Conservation (phyloP, 35 echinoderm and acorn worm genomes). For the Heliocidaris tuberculata region DNA sequence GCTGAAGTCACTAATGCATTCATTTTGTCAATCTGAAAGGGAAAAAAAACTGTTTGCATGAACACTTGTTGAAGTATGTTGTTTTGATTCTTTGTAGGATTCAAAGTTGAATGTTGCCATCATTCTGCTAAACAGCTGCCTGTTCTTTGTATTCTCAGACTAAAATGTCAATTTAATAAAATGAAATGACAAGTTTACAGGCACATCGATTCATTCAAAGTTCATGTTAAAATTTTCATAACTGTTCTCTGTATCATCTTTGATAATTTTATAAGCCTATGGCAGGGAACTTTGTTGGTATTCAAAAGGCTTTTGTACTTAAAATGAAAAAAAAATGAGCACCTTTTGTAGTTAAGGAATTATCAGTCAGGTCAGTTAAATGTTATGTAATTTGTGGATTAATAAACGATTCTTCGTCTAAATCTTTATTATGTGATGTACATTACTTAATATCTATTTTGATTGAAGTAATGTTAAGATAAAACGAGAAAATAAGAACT, state of each 20-base stretch:
- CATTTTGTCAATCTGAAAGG: too few species aligned
- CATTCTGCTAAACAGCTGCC: background rate
- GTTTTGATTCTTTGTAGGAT: background rate
- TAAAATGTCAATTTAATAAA: background rate
- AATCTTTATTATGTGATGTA: too few species aligned
- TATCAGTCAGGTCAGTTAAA: too few species aligned
- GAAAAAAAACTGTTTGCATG: too few species aligned
- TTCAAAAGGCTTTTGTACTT: background rate
- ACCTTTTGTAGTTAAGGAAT: too few species aligned
- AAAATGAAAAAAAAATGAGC: background rate
- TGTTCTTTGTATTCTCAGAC: background rate
- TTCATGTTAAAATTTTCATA: background rate
- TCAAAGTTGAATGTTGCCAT: background rate
- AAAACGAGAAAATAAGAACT: too few species aligned
- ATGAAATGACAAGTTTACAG: background rate
- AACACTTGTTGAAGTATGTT: too few species aligned
- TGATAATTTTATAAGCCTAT: background rate
- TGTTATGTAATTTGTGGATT: too few species aligned
- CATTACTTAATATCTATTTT: too few species aligned
- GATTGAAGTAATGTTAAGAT: too few species aligned
- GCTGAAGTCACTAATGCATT: too few species aligned
- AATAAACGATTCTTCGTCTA: too few species aligned
- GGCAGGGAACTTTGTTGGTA: background rate
- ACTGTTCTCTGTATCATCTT: background rate
- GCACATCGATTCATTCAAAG: background rate